Percentiles rank a stretch among this genome's conserved stretches.
These are phyloP conservation scores for Tinea pellionella DNA, from an alignment of 2,888 invertebrate genomes.

Conservation along the genomic window DNA sequence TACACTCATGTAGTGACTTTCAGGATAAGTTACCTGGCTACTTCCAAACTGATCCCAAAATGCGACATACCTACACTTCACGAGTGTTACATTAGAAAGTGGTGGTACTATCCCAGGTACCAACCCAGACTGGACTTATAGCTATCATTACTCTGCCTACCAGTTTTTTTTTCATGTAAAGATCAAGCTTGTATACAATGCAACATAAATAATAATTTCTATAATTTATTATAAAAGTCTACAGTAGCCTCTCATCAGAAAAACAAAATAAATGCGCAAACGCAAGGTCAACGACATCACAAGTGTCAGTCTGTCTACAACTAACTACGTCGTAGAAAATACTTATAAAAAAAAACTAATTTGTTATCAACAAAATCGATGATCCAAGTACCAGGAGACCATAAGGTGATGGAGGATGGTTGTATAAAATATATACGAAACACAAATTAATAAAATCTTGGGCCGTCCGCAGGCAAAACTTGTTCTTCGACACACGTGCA, in stretches of 20 bases:
- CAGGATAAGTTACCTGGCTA: too few species aligned
- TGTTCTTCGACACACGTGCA: slow-evolving; percentile 63
- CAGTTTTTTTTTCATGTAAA: too few species aligned
- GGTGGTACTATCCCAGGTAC: too few species aligned
- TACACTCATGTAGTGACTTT: too few species aligned
- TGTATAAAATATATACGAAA: slow-evolving; percentile 40
- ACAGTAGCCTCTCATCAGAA: neutral
- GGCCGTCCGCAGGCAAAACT: slow-evolving; percentile 51
- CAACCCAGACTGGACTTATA: too few species aligned
- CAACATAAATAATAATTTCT: neutral
- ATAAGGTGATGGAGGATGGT: slow-evolving; percentile 11
- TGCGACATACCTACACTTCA: too few species aligned
- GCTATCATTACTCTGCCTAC: too few species aligned
- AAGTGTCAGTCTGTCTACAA: neutral
- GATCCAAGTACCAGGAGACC: slow-evolving; percentile 40
- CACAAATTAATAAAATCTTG: slow-evolving; percentile 67
- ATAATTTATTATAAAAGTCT: neutral
- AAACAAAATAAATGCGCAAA: neutral
- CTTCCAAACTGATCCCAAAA: too few species aligned
- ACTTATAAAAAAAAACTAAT: slow-evolving; percentile 35
- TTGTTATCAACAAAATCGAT: slow-evolving; percentile 63
- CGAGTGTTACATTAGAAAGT: too few species aligned
- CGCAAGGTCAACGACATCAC: neutral
- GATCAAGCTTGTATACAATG: too few species aligned
- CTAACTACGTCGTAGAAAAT: too few species aligned